Evolutionary conservation across 2,113 vertebrate species (phyloP).

Genomic region (Raja brachyura): DNA sequence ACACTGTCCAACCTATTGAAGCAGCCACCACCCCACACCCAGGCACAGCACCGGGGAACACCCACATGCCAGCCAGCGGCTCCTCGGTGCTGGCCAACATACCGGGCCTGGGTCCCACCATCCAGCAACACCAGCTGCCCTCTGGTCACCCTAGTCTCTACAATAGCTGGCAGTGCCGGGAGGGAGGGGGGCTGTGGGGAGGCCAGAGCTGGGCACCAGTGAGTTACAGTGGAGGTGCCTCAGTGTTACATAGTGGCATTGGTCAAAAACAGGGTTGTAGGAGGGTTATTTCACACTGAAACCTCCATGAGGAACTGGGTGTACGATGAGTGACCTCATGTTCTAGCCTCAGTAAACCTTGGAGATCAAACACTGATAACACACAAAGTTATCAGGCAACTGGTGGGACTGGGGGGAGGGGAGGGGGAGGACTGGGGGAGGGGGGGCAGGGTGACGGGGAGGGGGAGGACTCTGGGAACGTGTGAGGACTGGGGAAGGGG

Average conservation of each 20-base stretch:
- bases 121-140: not conserved
- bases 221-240: no score
- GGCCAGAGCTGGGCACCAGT: not conserved
- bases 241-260: no score
- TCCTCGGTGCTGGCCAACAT: not conserved
- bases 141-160: not conserved
- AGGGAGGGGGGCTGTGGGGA: no score
- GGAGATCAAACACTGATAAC: not conserved
- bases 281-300: not conserved
- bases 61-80: no score
- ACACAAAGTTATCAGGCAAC: no score
- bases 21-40: not conserved
- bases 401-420: no score
- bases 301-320: not conserved
- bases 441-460: no score
- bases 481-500: no score
- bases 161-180: not conserved
- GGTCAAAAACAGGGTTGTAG: no score
- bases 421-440: no score
- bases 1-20: not conserved
- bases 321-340: not conserved
- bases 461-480: no score
- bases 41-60: not conserved
- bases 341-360: not conserved
- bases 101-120: not conserved